These are phyloP conservation scores for Bostrychus sinensis DNA, from an alignment of 2,113 vertebrate genomes.

Conservation along the genomic window DNA sequence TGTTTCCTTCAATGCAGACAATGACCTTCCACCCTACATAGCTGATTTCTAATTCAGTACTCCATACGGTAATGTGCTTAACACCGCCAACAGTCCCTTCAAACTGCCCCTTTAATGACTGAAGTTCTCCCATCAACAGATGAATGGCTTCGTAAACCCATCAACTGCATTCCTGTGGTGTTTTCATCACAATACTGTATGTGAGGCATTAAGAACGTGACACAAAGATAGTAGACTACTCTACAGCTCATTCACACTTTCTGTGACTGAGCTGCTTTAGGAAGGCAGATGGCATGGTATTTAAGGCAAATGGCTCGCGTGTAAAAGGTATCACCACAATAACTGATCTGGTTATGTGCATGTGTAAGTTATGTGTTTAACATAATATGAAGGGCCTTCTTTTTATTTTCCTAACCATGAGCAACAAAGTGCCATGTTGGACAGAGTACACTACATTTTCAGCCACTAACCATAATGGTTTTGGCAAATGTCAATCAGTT, in stretches of 20 bases:
- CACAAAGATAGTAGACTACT: conserved; percentile 7
- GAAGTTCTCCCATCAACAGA: conserved; percentile 3
- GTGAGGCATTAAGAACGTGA: conserved; percentile 1
- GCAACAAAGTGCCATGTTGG: too few species aligned
- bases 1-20: conserved; percentile 68
- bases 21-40: conserved; percentile 75
- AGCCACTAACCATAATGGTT: too few species aligned
- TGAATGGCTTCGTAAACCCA: neutral
- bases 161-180: neutral
- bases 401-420: too few species aligned
- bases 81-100: conserved; percentile 18
- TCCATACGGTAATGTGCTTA: conserved; percentile 52
- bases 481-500: too few species aligned
- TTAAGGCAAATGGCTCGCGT: conserved; percentile 23
- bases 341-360: neutral
- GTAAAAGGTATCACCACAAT: neutral
- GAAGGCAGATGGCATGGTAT: conserved; percentile 19
- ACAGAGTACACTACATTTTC: too few species aligned
- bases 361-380: conserved; percentile 1
- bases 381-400: neutral
- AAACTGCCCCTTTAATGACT: conserved; percentile 18
- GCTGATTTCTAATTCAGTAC: conserved; percentile 83
- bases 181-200: neutral
- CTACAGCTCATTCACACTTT: neutral
- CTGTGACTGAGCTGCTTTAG: conserved; percentile 25